Conservation (phyloP, 2,888 invertebrate genomes). For the Spisula solida region DNA sequence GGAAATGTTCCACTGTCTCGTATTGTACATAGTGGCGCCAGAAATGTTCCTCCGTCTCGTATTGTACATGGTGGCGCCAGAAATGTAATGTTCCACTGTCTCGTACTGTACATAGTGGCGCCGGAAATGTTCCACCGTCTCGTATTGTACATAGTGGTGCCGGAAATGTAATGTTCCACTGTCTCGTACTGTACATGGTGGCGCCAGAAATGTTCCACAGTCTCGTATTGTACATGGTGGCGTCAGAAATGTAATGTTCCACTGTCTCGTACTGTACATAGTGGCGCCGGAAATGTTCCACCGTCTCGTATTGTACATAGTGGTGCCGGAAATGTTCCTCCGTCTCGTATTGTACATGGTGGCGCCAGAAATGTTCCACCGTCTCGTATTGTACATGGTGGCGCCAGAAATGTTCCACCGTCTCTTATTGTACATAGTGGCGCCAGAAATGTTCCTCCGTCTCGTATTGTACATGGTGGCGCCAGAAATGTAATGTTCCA, state of each 20-base stretch:
- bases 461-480: background rate
- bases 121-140: background rate
- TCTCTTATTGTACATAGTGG: background rate
- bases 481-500: background rate
- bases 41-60: no score
- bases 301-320: no score
- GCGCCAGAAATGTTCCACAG: background rate
- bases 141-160: background rate
- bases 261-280: background rate
- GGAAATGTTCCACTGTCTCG: background rate
- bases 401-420: background rate
- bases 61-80: background rate
- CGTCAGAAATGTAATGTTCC: background rate
- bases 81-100: background rate
- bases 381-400: no score
- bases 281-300: no score
- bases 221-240: background rate
- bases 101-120: background rate
- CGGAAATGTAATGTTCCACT: no score
- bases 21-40: background rate
- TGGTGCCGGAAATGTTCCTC: background rate
- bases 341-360: background rate
- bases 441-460: background rate
- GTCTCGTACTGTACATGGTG: no score
- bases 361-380: no score